Conservation (phyloP, 2,113 vertebrate species). For the Otolemur garnettii region DNA sequence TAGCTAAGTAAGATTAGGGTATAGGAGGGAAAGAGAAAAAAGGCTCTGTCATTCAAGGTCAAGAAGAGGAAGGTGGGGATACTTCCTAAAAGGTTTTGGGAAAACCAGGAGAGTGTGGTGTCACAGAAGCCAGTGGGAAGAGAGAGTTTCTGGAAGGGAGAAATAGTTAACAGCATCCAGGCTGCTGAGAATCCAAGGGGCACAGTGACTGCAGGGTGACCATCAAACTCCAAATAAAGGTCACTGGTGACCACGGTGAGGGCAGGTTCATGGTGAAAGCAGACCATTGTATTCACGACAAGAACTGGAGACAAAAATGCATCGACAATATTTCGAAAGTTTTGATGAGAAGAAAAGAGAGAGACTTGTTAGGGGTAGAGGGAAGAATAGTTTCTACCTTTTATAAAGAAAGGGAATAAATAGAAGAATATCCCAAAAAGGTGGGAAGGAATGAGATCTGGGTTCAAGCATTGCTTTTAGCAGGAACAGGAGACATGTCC, state of each 20-base stretch:
- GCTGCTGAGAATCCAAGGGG: not conserved
- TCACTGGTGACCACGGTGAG: not conserved
- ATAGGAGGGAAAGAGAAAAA: conserved; percentile 28
- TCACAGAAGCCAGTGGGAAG: not conserved
- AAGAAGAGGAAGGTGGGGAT: not conserved
- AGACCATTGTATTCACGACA: not conserved
- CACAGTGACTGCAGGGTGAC: not conserved
- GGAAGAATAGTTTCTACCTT: not conserved
- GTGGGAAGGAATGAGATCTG: not conserved
- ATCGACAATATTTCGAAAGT: not conserved
- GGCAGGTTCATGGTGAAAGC: not conserved
- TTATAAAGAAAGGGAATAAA: not conserved
- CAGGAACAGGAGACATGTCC: not conserved
- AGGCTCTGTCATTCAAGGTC: not conserved
- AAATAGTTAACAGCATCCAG: not conserved
- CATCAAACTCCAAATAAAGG: not conserved
- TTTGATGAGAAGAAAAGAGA: not conserved
- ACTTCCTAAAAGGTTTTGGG: not conserved
- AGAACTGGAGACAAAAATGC: not conserved
- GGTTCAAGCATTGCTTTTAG: not conserved
- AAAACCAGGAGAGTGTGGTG: not conserved
- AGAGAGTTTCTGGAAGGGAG: not conserved
- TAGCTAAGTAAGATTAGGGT: not conserved
- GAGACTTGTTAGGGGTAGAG: not conserved
- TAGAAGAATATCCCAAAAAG: not conserved